Conservation (phyloP, 2,888 invertebrate species). For the Thera obeliscata region DNA sequence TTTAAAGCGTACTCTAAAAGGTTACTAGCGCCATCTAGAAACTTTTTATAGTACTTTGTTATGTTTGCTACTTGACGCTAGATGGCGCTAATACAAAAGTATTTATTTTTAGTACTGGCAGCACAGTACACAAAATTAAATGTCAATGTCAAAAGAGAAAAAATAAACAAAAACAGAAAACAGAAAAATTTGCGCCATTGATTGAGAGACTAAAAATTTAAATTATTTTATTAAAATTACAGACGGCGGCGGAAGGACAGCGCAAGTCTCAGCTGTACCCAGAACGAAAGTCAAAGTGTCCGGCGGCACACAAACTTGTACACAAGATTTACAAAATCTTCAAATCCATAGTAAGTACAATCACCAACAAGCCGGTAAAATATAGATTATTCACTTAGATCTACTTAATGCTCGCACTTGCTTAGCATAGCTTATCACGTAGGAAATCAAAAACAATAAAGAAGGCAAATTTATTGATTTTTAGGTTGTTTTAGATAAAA, state of each 20-base stretch:
- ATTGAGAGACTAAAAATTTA: no score
- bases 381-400: no score
- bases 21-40: slow-evolving; percentile 26
- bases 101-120: slow-evolving; percentile 8
- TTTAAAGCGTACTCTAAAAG: neutral
- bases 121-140: neutral
- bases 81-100: slow-evolving; percentile 16
- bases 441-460: neutral
- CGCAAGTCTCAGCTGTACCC: slow-evolving; percentile 93
- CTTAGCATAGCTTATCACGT: neutral
- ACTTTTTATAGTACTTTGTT: neutral
- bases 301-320: slow-evolving; percentile 95
- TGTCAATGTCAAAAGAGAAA: slow-evolving; percentile 4
- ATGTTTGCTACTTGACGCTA: slow-evolving; percentile 23
- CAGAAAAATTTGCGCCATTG: no score
- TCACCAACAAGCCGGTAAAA: neutral
- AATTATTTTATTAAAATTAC: slow-evolving; percentile 2
- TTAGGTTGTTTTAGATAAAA: neutral
- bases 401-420: neutral
- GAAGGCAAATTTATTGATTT: neutral
- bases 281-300: slow-evolving; percentile 95
- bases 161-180: neutral
- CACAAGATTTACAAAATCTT: slow-evolving; percentile 89
- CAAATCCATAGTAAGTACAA: slow-evolving; percentile 86
- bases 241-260: slow-evolving; percentile 86